Percentiles rank a stretch among this genome's conserved stretches.
phyloP scores from a whole-genome alignment of 2,113 vertebrate species.

The cat (Felis catus) region F.catus_Fca126_mat1.0 CM031424.1:62038501-62039000 shows the following conservation, averaged over 20 bases:
- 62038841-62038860: not conserved
- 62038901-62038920: not conserved
- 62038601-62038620: not conserved
- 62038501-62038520: not conserved
- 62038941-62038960: not conserved
- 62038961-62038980: not conserved
- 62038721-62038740: slow-evolving; percentile 40
- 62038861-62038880: not conserved
- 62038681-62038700: not conserved
- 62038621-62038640: not conserved
- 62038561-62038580: not conserved
- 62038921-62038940: not conserved
- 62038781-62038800: not conserved
- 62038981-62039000: not conserved
- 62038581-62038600: not conserved
- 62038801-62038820: not conserved
- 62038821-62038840: not conserved
- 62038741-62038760: not conserved
- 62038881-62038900: not conserved
- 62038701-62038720: slow-evolving; percentile 22
- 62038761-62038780: not conserved
- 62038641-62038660: not conserved
- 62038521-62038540: not conserved
- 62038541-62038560: slow-evolving; percentile 31
- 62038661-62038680: not conserved